Base-by-base conservation (phyloP, 2,797 vertebrate species). In the Gephyroberyx darwinii region DNA sequence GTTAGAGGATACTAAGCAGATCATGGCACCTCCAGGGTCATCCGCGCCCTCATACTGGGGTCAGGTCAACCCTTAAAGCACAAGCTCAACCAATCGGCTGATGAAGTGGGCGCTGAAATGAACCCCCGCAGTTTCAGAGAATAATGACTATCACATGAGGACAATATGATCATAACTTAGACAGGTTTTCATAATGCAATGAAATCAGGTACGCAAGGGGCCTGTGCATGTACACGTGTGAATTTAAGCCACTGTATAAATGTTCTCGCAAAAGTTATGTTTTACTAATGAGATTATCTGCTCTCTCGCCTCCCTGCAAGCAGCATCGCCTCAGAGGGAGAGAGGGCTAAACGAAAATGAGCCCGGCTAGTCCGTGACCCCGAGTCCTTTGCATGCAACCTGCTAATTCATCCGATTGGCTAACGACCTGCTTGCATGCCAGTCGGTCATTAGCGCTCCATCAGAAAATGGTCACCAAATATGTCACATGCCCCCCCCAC, bases 351-450 rank as follows among this genome's bases (percentile, higher is more conserved):
- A 77, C 79, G 82, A 87, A 93, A 90, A 71, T 84, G 75, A 84
- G 26, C 84, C 61, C 75, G 79, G 30, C 59, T 53, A 84, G 68
- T 80, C 85, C 84, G 66, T 13, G 67, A 87, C 77, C 70, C 85
- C 86, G 75, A 60, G 84, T 76, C 65, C 66, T 91, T 94, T 90
- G 93, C 91, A 92, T 90, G 93, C 91, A 91, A 89, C 66, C 83
- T 78, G 81, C 84, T 93, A 93, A 93, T 92, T 93, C 68, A 20
- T 65, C 81, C 50, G 78, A 68, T 66, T 73, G 56, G 0, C 83
- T 94, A 93, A 94, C 86, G 81, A 87, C 77, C 83, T 8, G 57
- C 71, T 95, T 94, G 93, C 92, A 75, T 96, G 95, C 92, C 84
- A 92, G 51, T 81, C 54, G 31, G 62, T 93, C 89, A 92, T 94